phyloP scores from a whole-genome alignment of 2,113 vertebrate species.

The Semnornis frantzii region DNA sequence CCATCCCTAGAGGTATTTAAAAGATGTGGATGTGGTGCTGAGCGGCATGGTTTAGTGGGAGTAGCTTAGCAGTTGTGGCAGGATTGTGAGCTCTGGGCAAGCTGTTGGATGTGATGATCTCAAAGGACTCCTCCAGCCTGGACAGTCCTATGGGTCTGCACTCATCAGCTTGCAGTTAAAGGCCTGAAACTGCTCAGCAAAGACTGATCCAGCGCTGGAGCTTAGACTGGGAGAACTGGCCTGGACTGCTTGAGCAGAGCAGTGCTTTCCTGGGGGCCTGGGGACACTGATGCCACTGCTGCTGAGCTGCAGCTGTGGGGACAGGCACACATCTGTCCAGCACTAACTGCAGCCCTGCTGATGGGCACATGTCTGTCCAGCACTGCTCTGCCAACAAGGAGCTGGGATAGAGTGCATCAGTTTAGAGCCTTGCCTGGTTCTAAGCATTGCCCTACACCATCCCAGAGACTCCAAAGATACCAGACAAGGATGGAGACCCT shows the following conservation, averaged over 20 bases:
- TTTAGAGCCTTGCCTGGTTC: background rate
- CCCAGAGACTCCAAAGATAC: background rate
- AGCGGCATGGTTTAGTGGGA: too few relatives aligned
- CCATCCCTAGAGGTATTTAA: too few relatives aligned
- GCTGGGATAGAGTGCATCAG: background rate
- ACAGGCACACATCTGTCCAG: background rate
- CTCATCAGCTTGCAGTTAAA: background rate
- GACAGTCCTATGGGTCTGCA: too few relatives aligned
- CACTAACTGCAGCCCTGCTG: background rate
- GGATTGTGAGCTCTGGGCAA: too few relatives aligned
- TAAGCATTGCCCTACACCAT: background rate
- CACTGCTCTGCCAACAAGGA: background rate
- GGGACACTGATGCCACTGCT: background rate
- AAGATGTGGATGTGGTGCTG: too few relatives aligned
- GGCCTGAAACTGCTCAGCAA: fast-evolving
- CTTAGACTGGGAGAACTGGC: background rate
- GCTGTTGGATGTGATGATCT: too few relatives aligned
- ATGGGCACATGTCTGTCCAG: background rate
- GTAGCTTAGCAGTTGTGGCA: too few relatives aligned
- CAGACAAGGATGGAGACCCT: background rate
- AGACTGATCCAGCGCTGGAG: background rate
- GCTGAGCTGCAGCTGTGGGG: background rate
- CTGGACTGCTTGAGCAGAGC: background rate
- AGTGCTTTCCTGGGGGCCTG: background rate
- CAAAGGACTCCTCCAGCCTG: too few relatives aligned